Percentiles rank a stretch among this genome's conserved stretches.
phyloP scores from a whole-genome alignment of 2,888 invertebrate species.

The Tipula helvola region DNA sequence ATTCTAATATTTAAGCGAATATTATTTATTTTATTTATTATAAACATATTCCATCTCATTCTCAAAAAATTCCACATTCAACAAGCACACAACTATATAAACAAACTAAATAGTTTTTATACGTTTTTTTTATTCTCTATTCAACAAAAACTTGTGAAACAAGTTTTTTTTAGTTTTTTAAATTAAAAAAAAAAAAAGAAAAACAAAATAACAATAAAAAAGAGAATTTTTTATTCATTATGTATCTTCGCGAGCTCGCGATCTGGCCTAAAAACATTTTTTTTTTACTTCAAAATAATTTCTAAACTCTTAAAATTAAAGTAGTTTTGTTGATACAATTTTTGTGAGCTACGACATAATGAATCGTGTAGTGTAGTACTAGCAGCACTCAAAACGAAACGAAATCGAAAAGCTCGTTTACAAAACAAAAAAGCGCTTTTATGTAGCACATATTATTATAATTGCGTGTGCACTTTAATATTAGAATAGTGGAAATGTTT shows the following conservation, averaged over 20 bases:
- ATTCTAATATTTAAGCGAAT: not conserved
- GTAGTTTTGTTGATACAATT: not conserved
- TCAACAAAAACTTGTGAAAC: conserved; percentile 4
- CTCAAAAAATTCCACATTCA: not conserved
- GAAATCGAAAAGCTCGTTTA: not conserved
- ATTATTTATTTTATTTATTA: not conserved
- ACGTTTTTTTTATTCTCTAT: not conserved
- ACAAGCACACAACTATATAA: not conserved
- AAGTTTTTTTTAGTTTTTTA: not conserved
- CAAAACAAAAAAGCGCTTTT: not conserved
- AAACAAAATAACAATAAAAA: not conserved
- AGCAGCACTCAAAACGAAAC: not conserved
- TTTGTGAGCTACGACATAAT: not conserved
- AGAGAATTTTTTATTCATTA: not conserved
- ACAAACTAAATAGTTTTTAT: not conserved
- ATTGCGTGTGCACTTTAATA: not conserved
- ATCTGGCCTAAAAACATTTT: not conserved
- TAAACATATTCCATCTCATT: not conserved
- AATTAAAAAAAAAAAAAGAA: not conserved
- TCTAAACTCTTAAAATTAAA: not conserved
- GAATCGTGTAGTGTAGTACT: not conserved
- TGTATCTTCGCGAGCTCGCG: conserved; percentile 4
- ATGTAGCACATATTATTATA: not conserved
- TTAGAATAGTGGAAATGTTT: not conserved
- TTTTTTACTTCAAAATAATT: not conserved